Conservation (phyloP, 1,140 invertebrate genomes). For the Megathymus violae region DNA sequence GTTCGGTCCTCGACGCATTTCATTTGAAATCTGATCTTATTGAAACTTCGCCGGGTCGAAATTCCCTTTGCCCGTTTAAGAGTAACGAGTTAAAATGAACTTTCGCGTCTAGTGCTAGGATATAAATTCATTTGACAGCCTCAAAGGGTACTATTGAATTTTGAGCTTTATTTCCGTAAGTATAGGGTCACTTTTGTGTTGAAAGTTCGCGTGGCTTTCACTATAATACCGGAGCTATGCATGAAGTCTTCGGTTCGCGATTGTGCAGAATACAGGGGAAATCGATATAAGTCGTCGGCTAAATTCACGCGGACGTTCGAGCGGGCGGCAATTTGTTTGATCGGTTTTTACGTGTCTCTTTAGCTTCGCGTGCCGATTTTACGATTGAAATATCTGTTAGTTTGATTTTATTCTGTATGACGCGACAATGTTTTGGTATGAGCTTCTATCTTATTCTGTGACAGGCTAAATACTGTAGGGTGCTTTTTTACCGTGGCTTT, state of each 20-base stretch:
- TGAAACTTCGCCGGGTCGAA: no score
- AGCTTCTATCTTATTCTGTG: no score
- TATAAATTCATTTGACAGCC: conserved; percentile 2
- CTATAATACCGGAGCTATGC: conserved; percentile 24
- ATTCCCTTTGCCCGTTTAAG: background rate
- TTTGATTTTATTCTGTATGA: no score
- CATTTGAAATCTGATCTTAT: no score
- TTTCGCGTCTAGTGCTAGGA: conserved; percentile 1
- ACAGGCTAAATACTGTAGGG: no score
- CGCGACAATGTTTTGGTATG: no score
- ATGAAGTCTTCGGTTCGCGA: conserved; percentile 22
- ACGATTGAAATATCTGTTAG: no score
- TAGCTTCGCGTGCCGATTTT: no score
- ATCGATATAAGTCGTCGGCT: conserved; percentile 18
- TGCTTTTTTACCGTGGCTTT: no score
- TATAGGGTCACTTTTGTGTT: conserved; percentile 13
- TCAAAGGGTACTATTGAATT: conserved; percentile 9
- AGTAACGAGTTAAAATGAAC: background rate
- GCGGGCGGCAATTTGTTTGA: background rate
- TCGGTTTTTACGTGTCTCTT: background rate
- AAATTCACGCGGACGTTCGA: background rate
- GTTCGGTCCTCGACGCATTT: no score
- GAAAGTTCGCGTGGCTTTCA: conserved; percentile 13
- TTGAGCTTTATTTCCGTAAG: conserved; percentile 11
- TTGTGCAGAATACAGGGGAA: conserved; percentile 23